phyloP scores from a whole-genome alignment of 2,113 vertebrate species.

The Athene cunicularia region DNA sequence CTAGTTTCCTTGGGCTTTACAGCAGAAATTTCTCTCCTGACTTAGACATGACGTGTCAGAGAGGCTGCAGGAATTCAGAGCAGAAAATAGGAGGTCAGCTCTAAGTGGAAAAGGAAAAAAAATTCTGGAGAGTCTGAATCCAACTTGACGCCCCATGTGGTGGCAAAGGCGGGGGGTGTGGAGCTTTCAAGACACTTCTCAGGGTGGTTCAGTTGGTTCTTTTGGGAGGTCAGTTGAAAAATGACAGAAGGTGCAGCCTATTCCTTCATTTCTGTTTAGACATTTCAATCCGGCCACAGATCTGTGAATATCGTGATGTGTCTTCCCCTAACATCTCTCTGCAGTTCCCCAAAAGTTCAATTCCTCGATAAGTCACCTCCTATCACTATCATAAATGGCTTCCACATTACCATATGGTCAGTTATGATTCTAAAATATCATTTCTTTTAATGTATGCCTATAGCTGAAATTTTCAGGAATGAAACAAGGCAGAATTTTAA shows the following conservation, averaged over 20 bases:
- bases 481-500: not conserved
- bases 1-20: not conserved
- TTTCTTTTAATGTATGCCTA: not conserved
- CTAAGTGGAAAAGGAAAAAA: not conserved
- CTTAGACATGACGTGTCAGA: not conserved
- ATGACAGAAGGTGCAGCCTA: not conserved
- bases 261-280: not conserved
- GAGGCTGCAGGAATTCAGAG: not conserved
- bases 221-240: not conserved
- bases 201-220: not conserved
- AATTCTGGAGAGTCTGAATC: not conserved
- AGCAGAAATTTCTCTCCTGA: not conserved
- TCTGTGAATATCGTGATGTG: rapidly evolving
- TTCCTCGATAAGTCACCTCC: not conserved
- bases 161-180: rapidly evolving
- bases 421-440: not conserved
- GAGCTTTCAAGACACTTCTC: not conserved
- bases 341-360: not conserved
- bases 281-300: not conserved
- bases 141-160: rapidly evolving
- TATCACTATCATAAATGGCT: not conserved
- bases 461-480: not conserved
- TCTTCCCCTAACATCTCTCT: not conserved
- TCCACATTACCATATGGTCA: not conserved
- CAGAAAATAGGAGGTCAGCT: not conserved